Percentiles rank a stretch among this genome's conserved stretches.
phyloP scores from a whole-genome alignment of 2,888 invertebrate genomes.

The Operophtera brumata region DNA sequence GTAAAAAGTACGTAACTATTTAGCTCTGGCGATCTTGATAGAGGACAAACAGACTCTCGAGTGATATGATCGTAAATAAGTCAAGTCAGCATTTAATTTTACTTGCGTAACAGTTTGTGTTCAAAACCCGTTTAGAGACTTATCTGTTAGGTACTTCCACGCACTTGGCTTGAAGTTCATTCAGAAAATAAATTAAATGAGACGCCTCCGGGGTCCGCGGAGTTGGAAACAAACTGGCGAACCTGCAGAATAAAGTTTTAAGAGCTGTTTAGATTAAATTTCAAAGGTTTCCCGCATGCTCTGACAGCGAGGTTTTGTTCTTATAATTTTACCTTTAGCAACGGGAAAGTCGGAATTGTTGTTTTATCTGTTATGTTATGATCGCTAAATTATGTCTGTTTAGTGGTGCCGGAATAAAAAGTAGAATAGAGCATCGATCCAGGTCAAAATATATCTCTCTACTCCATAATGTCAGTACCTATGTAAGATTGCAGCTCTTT shows the following conservation, averaged over 20 bases:
- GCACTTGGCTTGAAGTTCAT: conserved; percentile 53
- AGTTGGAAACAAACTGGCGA: conserved; percentile 57
- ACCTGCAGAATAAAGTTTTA: conserved; percentile 53
- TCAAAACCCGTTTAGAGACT: conserved; percentile 26
- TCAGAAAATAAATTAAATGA: conserved; percentile 70
- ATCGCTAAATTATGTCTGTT: conserved; percentile 40
- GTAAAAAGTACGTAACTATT: no score
- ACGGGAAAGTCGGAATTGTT: conserved; percentile 48
- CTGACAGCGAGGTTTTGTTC: conserved; percentile 49
- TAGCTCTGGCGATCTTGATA: no score
- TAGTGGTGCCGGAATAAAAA: not conserved
- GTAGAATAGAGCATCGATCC: not conserved
- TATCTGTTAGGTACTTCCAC: conserved; percentile 36
- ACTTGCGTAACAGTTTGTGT: conserved; percentile 8
- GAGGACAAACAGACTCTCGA: no score
- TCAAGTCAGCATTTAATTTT: not conserved
- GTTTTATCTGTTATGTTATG: conserved; percentile 46
- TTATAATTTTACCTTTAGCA: conserved; percentile 51
- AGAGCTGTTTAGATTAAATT: conserved; percentile 66
- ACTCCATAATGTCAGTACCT: no score
- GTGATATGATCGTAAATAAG: no score
- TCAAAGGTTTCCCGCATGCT: conserved; percentile 64
- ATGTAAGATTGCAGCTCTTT: no score
- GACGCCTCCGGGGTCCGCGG: conserved; percentile 53
- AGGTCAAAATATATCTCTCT: no score